These are phyloP conservation scores for Aspidiotus rigidus DNA, from an alignment of 2,888 invertebrate genomes.

Conservation along the genomic window DNA sequence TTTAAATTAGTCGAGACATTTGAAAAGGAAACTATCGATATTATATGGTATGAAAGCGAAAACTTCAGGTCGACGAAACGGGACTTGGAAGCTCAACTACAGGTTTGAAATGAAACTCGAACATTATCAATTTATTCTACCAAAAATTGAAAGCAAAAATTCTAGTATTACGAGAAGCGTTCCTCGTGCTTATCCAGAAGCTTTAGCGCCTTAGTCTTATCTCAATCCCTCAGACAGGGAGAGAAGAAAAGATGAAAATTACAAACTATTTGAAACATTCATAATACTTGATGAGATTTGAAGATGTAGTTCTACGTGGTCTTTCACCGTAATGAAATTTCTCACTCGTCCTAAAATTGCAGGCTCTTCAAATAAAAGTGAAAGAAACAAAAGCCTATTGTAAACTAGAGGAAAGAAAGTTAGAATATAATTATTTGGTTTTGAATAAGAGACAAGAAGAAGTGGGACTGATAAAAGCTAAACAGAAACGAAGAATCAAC, in stretches of 20 bases:
- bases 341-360: constrained; percentile 40
- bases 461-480: constrained; percentile 65
- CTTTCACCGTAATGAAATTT: too few relatives aligned
- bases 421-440: constrained; percentile 82
- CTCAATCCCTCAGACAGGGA: too few relatives aligned
- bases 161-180: too few relatives aligned
- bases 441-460: constrained; percentile 81
- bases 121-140: too few relatives aligned
- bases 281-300: too few relatives aligned
- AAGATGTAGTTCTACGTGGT: too few relatives aligned
- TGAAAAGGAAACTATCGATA: constrained; percentile 41
- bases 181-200: too few relatives aligned
- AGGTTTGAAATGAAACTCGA: not conserved
- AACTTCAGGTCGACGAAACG: not conserved
- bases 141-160: too few relatives aligned
- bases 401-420: constrained; percentile 75
- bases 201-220: too few relatives aligned
- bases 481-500: constrained; percentile 66
- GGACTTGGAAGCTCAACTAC: constrained; percentile 11
- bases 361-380: constrained; percentile 68
- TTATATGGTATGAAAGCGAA: constrained; percentile 14
- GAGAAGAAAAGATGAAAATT: too few relatives aligned
- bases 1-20: constrained; percentile 46
- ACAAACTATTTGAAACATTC: too few relatives aligned
- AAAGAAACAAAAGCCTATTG: constrained; percentile 69